Base-by-base conservation (phyloP, 2,113 vertebrate genomes). In the Papio anubis region DNA sequence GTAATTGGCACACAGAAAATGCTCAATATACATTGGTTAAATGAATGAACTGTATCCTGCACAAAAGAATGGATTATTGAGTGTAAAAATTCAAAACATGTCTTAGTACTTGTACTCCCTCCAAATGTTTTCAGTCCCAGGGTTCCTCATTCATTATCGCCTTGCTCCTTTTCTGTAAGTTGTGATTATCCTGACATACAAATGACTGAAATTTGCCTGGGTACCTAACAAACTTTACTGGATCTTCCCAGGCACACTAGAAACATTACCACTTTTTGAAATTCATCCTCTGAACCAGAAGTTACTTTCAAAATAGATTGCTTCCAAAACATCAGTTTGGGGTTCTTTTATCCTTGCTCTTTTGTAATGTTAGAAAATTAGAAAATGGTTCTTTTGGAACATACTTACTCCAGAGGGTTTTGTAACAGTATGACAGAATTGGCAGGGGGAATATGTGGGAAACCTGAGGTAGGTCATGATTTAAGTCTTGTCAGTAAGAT, bases 251-350 rank as follows among this genome's bases (percentile, higher is more conserved):
- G 30, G 30, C 25, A 78, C 35, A 57, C 45, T 68, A 79, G 59
- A 83, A 92, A 97, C 68, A 12, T 52, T 88, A 90, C 25, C 66
- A 70, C 21, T 75, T 80, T 72, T 92, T n/a, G 57, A 66, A 79
- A 57, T 94, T 92, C 70, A 83, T 90, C 35, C 81, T 93, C 79
- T 68, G 45, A 97, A 35, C 40, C 9, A 35, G 68, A 68, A 79
- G 25, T 55, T 96, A 68, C 32, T 90, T 94, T 90, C 38, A 88
- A 89, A 95, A 59, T 50, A 72, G 48, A 7, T 25, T 91, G 61
- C 52, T 81, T 75, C 50, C 11, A 66, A 97, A 96, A 88, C 8
- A 73, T 88, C 21, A 72, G 27, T 59, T 72, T 85, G 38, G 72
- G 45, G 8, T 94, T 89, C 40, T 52, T 52, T 50, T 50, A n/a